These are phyloP conservation scores for Euwallacea similis DNA, from an alignment of 1,140 invertebrate genomes.

Conservation along the genomic window DNA sequence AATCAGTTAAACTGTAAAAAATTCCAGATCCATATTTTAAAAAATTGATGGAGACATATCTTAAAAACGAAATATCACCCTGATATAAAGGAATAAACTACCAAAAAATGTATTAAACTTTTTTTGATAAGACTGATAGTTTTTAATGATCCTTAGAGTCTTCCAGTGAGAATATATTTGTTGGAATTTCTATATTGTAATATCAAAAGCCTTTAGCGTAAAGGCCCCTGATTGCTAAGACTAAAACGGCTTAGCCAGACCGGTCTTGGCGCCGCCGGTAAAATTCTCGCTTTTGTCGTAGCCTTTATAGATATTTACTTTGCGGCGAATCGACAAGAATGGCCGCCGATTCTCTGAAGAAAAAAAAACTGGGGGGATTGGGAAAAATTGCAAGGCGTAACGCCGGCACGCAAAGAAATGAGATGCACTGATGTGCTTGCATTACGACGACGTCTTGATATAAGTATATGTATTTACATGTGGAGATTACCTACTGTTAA, in stretches of 20 bases:
- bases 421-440: not conserved
- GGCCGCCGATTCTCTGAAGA: constrained; percentile 9
- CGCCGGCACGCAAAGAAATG: constrained; percentile 13
- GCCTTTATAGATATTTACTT: constrained; percentile 19
- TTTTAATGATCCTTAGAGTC: not conserved
- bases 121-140: not conserved
- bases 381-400: constrained; percentile 8
- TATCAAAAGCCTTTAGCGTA: not conserved
- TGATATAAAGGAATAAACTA: not conserved
- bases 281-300: constrained; percentile 25
- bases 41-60: no score
- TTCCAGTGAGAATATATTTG: not conserved
- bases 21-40: no score
- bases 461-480: not conserved
- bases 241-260: not conserved
- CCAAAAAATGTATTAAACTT: not conserved
- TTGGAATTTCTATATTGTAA: not conserved
- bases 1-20: no score
- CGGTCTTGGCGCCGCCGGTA: constrained; percentile 30
- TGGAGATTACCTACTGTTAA: not conserved
- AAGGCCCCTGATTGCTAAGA: not conserved
- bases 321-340: constrained; percentile 15
- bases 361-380: constrained; percentile 12
- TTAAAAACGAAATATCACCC: no score
- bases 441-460: not conserved